Conservation (phyloP, 2,888 invertebrate species). For the Pinctada fucata region DNA sequence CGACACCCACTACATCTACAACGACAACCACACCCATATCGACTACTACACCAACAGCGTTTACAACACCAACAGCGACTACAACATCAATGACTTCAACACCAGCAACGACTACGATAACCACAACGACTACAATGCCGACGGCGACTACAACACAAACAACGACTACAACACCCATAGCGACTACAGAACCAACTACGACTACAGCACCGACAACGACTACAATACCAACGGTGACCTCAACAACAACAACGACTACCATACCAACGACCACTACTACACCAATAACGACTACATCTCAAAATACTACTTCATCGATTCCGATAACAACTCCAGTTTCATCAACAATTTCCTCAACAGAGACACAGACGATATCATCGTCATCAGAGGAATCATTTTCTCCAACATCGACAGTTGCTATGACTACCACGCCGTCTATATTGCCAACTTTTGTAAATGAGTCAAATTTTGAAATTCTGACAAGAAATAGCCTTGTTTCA, state of each 20-base stretch:
- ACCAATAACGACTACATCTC: too few species aligned
- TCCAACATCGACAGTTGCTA: conserved; percentile 7
- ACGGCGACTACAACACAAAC: too few species aligned
- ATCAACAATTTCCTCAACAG: conserved; percentile 3
- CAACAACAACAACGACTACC: too few species aligned
- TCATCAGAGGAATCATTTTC: conserved; percentile 8
- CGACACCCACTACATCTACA: conserved; percentile 2
- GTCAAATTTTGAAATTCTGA: conserved; percentile 16
- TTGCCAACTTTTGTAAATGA: conserved; percentile 7
- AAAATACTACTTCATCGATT: too few species aligned
- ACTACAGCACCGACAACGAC: too few species aligned
- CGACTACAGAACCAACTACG: too few species aligned
- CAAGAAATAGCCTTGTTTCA: conserved; percentile 31
- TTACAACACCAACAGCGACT: too few species aligned
- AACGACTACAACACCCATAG: too few species aligned
- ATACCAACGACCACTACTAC: too few species aligned
- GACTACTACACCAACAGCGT: too few species aligned
- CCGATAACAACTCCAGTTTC: conserved; percentile 15
- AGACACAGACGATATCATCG: conserved; percentile 6
- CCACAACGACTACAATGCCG: conserved; percentile 14
- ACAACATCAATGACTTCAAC: too few species aligned
- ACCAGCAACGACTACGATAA: conserved; percentile 21
- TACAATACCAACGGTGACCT: too few species aligned
- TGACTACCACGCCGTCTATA: conserved; percentile 16
- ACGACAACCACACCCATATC: conserved; percentile 13